Base-by-base conservation (phyloP, 35 echinoderm and acorn worm species). In the Strongylocentrotus purpuratus region DNA sequence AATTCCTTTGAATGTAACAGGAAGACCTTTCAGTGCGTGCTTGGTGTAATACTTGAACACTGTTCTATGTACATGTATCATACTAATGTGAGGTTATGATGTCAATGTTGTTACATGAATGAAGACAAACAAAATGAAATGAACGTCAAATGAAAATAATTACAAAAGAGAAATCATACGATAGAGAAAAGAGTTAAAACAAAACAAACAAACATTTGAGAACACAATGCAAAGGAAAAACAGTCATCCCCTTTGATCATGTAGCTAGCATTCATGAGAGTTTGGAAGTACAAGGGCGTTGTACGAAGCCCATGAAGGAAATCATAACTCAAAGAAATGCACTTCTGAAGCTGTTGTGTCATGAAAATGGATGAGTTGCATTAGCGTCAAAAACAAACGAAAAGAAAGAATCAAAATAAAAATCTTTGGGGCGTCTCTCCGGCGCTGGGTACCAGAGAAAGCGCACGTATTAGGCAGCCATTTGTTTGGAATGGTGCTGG, bases 261-360 rank as follows among this genome's bases (percentile, higher is more conserved):
- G 87, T 10, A 89, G 87, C 87, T 10, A 89, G 87, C 87, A 89
- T 89, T 89, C 87, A 41, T 45, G 33, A 25, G 65, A 10, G 65
- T 55, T 55, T 55, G 50, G n/a, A 11, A 86, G 22, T 86, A 86
- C 32, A 17, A 41, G 32, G 87, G 7, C 31, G 87, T 33, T 46
- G 9, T 11, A 31, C 86, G 33, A 11, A 46, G 18, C 32, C 45
- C 32, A 45, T 89, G 87, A 89, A 89, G 33, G 17, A 89, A 93
- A 93, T 50, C 48, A 32, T 33, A 93, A 93, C 45, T 58, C 91
- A 93, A 93, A 47, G 48, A 93, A 93, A 50, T 50, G 91, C 91
- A 93, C 91, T 93, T 93, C 46, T 93, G 91, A 93, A 93, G 91
- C 91, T 93, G 91, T 93, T 93, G 91, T 93, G 91, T 93, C 91